Evolutionary conservation across 1,140 invertebrate genomes (phyloP).

Genomic region (Fopius arisanus): DNA sequence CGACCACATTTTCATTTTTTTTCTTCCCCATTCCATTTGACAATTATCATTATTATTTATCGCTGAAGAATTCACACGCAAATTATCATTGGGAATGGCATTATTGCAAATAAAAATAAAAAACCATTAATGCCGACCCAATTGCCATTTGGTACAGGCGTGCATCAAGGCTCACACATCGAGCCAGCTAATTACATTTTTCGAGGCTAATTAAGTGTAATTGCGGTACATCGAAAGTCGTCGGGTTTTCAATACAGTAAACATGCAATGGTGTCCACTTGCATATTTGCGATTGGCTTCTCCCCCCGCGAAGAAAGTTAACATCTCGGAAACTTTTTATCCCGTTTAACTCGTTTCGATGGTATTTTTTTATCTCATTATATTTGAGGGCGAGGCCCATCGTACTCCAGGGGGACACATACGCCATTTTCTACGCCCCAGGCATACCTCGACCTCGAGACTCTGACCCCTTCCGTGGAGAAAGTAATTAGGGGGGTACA

Average conservation of each 20-base stretch:
- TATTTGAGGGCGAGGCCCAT: slow-evolving; percentile 21
- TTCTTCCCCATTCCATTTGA: too few species aligned
- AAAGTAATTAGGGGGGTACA: slow-evolving; percentile 28
- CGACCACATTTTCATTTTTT: too few species aligned
- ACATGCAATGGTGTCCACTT: slow-evolving; percentile 9
- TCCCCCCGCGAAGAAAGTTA: not conserved
- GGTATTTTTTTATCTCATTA: not conserved
- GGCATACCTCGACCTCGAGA: slow-evolving; percentile 25
- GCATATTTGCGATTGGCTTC: not conserved
- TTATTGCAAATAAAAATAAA: too few species aligned
- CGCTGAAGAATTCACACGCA: too few species aligned
- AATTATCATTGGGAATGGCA: too few species aligned
- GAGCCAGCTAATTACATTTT: not conserved
- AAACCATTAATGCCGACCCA: slow-evolving; percentile 40
- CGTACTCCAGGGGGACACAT: not conserved
- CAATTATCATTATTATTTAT: too few species aligned
- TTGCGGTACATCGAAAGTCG: slow-evolving; percentile 32
- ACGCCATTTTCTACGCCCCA: slow-evolving; percentile 17
- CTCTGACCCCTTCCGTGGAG: slow-evolving; percentile 21
- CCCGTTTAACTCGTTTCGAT: not conserved
- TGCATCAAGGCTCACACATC: not conserved
- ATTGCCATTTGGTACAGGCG: slow-evolving; percentile 43
- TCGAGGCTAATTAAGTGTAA: slow-evolving; percentile 33
- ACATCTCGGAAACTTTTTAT: not conserved
- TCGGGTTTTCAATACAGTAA: slow-evolving; percentile 14